Evolutionary conservation across 1,140 invertebrate genomes (phyloP), one percentile per base, ranked within the genome.

Genomic region (Drosophila lacteicornis): DNA sequence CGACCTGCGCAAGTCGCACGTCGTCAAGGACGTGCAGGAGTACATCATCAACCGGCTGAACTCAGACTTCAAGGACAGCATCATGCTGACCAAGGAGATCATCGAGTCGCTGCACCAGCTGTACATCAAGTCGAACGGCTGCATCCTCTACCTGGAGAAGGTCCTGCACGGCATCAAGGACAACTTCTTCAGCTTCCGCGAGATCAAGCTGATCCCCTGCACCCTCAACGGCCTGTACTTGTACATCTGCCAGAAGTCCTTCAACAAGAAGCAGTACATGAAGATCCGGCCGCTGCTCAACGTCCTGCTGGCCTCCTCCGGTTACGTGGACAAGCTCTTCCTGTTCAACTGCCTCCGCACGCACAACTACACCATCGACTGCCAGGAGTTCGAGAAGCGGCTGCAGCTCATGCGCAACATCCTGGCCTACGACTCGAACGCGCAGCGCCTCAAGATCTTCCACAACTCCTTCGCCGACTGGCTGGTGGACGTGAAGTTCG

Each of bases 91-190:
- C 47, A 80, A 94, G 40, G 97, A 98, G 83, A 98, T 98, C 1
- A 98, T 98, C 0, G 98, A 99, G 79, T 98, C 98, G 93, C 93
- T 99, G 8, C 99, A 99, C 93, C 98, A 99, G 83, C 94, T 99
- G 8, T 96, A 99, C 85, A 99, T 99, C 75, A 99, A 99, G 93
- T 98, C 97, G 87, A 98, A 99, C 92, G 98, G 98, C 1, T 99
- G 98, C 91, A 97, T 99, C 80, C 94, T 99, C 1, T 99, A 99
- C 84, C 93, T 99, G 63, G 97, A 99, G 92, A 98, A 97, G 92
- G 97, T 98, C 4, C 93, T 99, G 27, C 98, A 99, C 82, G 98
- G 98, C 0, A 97, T 99, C 1, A 96, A 97, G 1, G 97, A 99
- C 77, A 97, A 96, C 77, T 98, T 98, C 87, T 98, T 99, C 65